Evolutionary conservation across 2,888 invertebrate genomes (phyloP), one percentile per base, ranked within the genome.

Genomic region (Caenorhabditis uteleia): DNA sequence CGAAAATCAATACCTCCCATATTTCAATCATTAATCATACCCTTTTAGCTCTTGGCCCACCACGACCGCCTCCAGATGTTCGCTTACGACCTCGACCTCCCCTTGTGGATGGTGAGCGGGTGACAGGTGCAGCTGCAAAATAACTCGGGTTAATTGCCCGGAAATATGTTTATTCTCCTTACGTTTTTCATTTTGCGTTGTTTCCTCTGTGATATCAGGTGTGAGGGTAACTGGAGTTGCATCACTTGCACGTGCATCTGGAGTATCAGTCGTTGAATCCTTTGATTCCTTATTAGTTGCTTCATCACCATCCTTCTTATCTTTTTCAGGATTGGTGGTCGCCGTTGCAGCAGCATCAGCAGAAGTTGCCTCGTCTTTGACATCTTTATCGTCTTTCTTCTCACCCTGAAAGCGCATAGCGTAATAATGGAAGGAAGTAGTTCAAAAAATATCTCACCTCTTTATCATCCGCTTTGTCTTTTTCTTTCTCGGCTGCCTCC

Each of bases 21-120:
- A 20, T 20, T 5, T 20, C 20, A 18, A 38, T 4, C 6, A 42
- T n/a, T 5, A 5, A 7, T 14, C 18, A 4, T 23, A 45, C 45
- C 29, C 64, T 42, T 26, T 65, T 65, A 6, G 54, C 58, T 21
- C 64, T 21, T n/a, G 64, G 54, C 25, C 64, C 59, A 23, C 57
- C 61, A 6, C 34, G 49, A 42, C 64, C 54, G 14, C 46, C 47
- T 26, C 64, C 64, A 12, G 58, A 49, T 3, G 26, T 58, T 12
- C 64, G 39, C 14, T 65, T 65, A 3, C 64, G 49, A 20, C 59
- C 59, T 7, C 55, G 56, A 42, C 64, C 40, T 34, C 64, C 64
- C 18, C 64, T 54, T 14, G 47, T 51, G 1, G 64, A 36, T n/a
- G 64, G 46, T 14, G 56, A 42, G 12, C 43, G 29, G 7, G 53